A percentile compares a stretch with the other conserved stretches of the same genome.
Evolutionary conservation across 2,888 invertebrate genomes (phyloP).

Genomic region (Pyrrhopygopsis socrates): DNA sequence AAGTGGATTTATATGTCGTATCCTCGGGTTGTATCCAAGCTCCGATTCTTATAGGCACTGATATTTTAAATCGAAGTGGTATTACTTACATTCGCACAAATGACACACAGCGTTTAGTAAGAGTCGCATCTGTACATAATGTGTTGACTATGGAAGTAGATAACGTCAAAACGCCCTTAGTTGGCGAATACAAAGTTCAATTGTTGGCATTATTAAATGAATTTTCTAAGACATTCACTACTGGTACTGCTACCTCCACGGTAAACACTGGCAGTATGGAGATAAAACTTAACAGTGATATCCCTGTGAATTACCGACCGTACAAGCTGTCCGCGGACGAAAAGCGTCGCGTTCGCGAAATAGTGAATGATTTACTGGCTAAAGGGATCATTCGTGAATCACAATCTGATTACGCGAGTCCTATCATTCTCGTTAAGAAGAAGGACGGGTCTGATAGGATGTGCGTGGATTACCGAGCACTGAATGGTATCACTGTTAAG

Average conservation of each 20-base stretch:
- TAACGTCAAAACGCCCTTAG: background rate
- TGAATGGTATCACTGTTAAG: slow-evolving; percentile 5
- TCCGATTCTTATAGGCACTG: slow-evolving; percentile 1
- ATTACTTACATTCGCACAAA: background rate
- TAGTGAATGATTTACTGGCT: background rate
- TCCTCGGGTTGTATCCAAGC: background rate
- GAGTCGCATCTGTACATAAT: too few species aligned
- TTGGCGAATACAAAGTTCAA: background rate
- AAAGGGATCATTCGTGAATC: slow-evolving; percentile 16
- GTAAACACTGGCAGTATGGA: background rate
- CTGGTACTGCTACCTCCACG: background rate
- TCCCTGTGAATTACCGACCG: background rate
- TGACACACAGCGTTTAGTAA: background rate
- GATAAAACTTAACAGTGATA: background rate
- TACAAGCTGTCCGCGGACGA: background rate
- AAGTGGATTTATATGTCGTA: slow-evolving; percentile 22
- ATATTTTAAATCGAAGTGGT: slow-evolving; percentile 8
- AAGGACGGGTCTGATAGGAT: background rate
- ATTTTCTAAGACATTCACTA: background rate
- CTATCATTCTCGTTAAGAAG: background rate
- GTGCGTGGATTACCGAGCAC: background rate
- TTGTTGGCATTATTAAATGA: background rate
- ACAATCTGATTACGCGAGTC: slow-evolving; percentile 13
- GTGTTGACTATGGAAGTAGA: background rate
- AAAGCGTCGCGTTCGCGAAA: background rate